phyloP scores from a whole-genome alignment of 1,140 invertebrate genomes.

The Brachionus asplanchnoidis region DNA sequence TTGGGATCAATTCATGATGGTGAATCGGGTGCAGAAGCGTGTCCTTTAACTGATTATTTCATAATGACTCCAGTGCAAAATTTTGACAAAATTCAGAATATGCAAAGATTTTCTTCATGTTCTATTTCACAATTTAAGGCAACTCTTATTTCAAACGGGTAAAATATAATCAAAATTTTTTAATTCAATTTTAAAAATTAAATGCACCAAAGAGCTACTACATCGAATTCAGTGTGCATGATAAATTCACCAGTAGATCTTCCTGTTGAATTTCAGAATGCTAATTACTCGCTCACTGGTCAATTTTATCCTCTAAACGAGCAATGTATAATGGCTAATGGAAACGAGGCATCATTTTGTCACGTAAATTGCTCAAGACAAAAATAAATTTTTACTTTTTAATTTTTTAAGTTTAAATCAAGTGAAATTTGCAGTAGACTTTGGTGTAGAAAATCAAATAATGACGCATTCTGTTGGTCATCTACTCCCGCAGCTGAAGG shows the following conservation, averaged over 20 bases:
- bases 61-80: slow-evolving; percentile 6
- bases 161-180: not conserved
- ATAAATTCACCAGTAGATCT: not conserved
- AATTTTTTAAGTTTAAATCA: not conserved
- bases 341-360: not conserved
- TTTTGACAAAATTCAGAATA: slow-evolving; percentile 33
- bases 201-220: not conserved
- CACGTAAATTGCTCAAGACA: not conserved
- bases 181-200: not conserved
- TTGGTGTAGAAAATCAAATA: not conserved
- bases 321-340: slow-evolving; percentile 17
- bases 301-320: not conserved
- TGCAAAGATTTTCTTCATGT: slow-evolving; percentile 27
- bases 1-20: slow-evolving; percentile 38
- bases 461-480: not conserved
- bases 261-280: not conserved
- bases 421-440: not conserved
- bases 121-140: slow-evolving; percentile 25
- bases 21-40: not conserved
- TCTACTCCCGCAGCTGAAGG: not conserved
- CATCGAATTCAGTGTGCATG: not conserved
- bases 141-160: not conserved
- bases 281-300: not conserved
- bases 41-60: not conserved
- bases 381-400: not conserved